These are phyloP conservation scores for Leptinotarsa texana DNA, from an alignment of 1,140 invertebrate genomes.

Conservation along the genomic window DNA sequence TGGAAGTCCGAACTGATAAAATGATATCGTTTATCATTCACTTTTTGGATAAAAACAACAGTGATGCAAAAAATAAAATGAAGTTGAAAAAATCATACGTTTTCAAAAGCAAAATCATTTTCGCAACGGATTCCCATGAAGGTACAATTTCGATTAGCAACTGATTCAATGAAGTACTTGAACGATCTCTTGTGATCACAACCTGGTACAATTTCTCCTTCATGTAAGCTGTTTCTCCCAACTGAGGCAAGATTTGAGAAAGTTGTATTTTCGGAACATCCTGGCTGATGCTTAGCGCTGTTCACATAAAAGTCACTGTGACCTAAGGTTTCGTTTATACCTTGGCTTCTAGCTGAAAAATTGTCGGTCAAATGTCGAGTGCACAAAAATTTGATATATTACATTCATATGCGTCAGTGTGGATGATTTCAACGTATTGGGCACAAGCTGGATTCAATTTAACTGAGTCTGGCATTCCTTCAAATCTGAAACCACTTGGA, in stretches of 20 bases:
- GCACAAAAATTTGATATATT: neutral
- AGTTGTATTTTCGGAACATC: slow-evolving; percentile 43
- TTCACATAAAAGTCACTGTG: slow-evolving; percentile 52
- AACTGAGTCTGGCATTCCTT: slow-evolving; percentile 45
- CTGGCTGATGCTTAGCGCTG: slow-evolving; percentile 47
- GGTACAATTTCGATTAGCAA: slow-evolving; percentile 45
- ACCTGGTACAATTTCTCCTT: slow-evolving; percentile 48
- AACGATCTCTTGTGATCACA: slow-evolving; percentile 52
- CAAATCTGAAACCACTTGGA: slow-evolving; percentile 48
- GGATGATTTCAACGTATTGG: slow-evolving; percentile 49
- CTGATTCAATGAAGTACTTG: slow-evolving; percentile 51
- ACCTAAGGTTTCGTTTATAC: slow-evolving; percentile 41
- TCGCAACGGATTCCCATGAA: slow-evolving; percentile 48
- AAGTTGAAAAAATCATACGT: slow-evolving; percentile 24
- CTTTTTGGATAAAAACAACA: neutral
- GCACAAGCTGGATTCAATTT: slow-evolving; percentile 44
- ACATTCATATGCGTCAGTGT: slow-evolving; percentile 48
- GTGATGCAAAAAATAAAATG: neutral
- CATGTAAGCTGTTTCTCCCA: slow-evolving; percentile 41
- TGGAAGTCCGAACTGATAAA: too few species aligned
- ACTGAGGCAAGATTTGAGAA: slow-evolving; percentile 40
- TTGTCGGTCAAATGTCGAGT: neutral
- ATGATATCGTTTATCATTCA: too few species aligned
- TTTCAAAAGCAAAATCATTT: slow-evolving; percentile 39
- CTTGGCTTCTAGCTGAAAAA: slow-evolving; percentile 46